Evolutionary conservation across 2,113 vertebrate species (phyloP), one percentile per base, ranked within the genome.

Genomic region (Gorsachius goisagi): DNA sequence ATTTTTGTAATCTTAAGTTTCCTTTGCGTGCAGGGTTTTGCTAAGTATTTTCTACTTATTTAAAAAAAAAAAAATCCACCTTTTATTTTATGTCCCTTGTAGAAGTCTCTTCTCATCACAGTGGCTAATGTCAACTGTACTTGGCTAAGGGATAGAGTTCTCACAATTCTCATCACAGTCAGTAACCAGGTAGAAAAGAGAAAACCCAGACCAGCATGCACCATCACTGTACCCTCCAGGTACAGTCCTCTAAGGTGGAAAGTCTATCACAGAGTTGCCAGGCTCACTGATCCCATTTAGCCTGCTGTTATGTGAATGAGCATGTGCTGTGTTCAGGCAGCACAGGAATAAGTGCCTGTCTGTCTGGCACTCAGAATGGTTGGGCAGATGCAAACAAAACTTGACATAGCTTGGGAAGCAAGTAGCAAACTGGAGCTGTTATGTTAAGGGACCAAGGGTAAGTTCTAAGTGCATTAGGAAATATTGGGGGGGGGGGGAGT

Each of bases 401-500:
- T 63, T 12, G 1, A 22, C 5, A 9, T 28, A 45, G 26, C 12
- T n/a, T 35, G 9, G 44, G 39, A 28, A 64, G 12, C 33, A 19
- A 39, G 22, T 49, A 64, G 66, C 13, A 37, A 17, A 44, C 10
- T 20, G 71, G 53, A 67, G 52, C 41, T 63, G 41, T 50, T 44
- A 7, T 16, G 52, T 44, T 73, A 55, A 44, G 59, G 59, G 18
- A 35, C 9, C 9, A 26, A 33, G 23, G 19, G 19, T 39, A 47
- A 64, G 53, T 44, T 15, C 41, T 44, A 44, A 44, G 15, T 24
- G 24, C 14, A 8, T 37, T 28, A 28, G 37, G 41, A 52, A 84
- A 35, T 62, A 7, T 0, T 0, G 2, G 35, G 15, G 8, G 12
- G 1, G 4, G 24, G 23, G 9, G 22, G 39, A 20, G 28, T 68